Conservation (phyloP, 92 coral and sea anemone species). For the Porites lobata region DNA sequence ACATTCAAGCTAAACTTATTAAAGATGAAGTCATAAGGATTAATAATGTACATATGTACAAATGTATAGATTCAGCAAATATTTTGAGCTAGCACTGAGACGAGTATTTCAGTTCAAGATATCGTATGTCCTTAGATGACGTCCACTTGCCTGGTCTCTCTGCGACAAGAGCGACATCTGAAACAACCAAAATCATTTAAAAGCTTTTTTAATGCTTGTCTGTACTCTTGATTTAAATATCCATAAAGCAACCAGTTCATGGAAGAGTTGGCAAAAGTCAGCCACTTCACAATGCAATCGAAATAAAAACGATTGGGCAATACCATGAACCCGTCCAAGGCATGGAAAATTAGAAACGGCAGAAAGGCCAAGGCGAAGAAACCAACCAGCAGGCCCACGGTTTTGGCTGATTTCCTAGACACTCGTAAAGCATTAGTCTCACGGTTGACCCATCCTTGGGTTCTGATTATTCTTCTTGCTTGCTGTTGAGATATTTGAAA, state of each 20-base stretch:
- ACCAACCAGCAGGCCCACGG: conserved; percentile 59
- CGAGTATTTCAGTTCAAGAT: too few relatives aligned
- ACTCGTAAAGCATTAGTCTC: not conserved
- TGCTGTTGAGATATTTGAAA: conserved; percentile 55
- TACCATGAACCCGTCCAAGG: conserved; percentile 21
- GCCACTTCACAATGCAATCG: conserved; percentile 45
- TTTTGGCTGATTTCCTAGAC: conserved; percentile 45
- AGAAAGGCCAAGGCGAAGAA: conserved; percentile 43
- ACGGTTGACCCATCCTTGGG: not conserved
- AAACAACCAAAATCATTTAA: not conserved
- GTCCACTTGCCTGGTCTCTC: not conserved
- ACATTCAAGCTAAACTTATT: too few relatives aligned
- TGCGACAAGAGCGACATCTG: not conserved
- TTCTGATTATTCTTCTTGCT: conserved; percentile 18
- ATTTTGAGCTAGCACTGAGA: too few relatives aligned
- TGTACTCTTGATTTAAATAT: not conserved
- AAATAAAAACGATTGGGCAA: conserved; percentile 13
- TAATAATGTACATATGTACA: too few relatives aligned
- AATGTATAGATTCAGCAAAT: too few relatives aligned
- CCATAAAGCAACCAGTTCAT: conserved; percentile 67
- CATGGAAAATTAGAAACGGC: conserved; percentile 47
- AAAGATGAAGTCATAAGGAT: too few relatives aligned
- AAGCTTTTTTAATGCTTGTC: not conserved
- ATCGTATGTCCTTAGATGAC: too few relatives aligned
- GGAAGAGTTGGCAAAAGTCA: conserved; percentile 42